A percentile compares a stretch with the other conserved stretches of the same genome.
These are phyloP conservation scores for Semnornis frantzii DNA, from an alignment of 2,113 vertebrate species.

Conservation along the genomic window DNA sequence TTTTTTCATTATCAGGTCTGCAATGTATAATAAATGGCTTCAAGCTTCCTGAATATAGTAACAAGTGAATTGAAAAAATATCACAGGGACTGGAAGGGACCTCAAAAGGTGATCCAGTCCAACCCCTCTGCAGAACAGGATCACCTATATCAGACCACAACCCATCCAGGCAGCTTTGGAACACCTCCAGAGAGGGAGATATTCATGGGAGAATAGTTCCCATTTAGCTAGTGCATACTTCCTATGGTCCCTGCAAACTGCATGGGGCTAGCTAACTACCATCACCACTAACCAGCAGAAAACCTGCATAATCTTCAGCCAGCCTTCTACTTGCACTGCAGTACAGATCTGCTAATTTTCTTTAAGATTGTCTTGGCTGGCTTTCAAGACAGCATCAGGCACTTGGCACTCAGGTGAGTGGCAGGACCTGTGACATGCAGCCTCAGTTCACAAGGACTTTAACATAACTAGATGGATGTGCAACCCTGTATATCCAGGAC, in stretches of 20 bases:
- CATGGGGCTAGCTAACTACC: background rate
- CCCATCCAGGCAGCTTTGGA: too few species aligned
- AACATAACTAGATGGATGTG: background rate
- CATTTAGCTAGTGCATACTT: background rate
- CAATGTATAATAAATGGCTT: background rate
- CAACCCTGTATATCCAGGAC: background rate
- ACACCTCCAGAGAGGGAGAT: too few species aligned
- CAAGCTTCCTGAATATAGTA: background rate
- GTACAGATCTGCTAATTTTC: background rate
- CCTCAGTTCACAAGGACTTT: background rate
- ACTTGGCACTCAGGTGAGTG: fast-evolving
- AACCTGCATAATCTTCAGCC: background rate
- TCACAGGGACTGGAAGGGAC: too few species aligned
- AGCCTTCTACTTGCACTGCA: background rate
- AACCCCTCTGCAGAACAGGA: too few species aligned
- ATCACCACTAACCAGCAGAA: background rate
- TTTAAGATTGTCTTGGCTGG: background rate
- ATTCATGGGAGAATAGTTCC: background rate
- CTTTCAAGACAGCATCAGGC: background rate
- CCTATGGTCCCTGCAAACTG: background rate
- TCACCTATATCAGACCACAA: too few species aligned
- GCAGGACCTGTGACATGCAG: background rate
- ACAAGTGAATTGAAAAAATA: background rate
- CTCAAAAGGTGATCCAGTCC: too few species aligned
- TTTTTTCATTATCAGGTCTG: background rate